Conservation (phyloP, 2,797 vertebrate species). For the Crax fasciolata region DNA sequence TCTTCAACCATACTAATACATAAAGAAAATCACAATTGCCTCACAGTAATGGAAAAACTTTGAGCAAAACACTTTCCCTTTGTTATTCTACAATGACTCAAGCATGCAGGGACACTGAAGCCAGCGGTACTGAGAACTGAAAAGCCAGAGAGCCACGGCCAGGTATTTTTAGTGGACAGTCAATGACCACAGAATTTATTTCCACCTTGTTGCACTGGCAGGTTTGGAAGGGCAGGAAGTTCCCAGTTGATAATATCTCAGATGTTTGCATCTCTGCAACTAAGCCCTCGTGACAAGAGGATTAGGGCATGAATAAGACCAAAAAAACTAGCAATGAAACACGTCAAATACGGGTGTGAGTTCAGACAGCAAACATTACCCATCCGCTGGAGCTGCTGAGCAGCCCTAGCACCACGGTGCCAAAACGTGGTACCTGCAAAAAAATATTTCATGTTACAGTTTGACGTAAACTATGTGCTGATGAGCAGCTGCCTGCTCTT, state of each 20-base stretch:
- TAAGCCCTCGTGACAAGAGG: background rate
- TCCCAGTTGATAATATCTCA: background rate
- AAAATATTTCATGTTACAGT: background rate
- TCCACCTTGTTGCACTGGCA: background rate
- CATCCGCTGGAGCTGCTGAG: background rate
- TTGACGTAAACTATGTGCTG: background rate
- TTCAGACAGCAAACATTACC: background rate
- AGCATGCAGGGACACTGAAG: background rate
- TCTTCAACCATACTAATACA: background rate
- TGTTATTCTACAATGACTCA: background rate
- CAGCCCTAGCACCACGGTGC: background rate
- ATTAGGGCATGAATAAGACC: background rate
- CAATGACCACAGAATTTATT: background rate
- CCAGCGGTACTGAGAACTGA: background rate
- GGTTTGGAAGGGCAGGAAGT: background rate
- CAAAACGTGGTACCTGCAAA: background rate
- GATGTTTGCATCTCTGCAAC: background rate
- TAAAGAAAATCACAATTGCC: background rate
- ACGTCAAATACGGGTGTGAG: background rate
- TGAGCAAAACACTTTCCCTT: background rate
- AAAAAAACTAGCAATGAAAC: background rate
- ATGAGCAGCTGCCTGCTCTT: background rate
- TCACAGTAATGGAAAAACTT: background rate
- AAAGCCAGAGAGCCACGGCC: background rate
- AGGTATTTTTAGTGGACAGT: background rate